A percentile compares a stretch with the other conserved stretches of the same genome.
These are phyloP conservation scores for Phalacrocorax aristotelis DNA, from an alignment of 2,113 vertebrate genomes.

Conservation along the genomic window DNA sequence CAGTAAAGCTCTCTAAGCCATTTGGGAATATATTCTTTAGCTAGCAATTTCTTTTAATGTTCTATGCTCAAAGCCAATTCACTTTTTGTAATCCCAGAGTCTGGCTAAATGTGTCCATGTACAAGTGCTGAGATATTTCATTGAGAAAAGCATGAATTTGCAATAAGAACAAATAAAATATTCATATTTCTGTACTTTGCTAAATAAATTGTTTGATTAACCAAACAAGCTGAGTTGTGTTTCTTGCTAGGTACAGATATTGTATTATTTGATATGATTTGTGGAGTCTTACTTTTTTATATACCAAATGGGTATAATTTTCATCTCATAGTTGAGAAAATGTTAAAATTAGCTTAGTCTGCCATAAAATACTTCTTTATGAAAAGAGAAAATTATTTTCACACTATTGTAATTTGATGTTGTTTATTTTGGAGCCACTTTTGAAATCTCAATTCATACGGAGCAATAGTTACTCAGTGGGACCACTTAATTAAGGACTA, in stretches of 20 bases:
- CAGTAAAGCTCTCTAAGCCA: not conserved
- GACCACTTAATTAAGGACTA: not conserved
- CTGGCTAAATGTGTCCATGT: not conserved
- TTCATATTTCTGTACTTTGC: not conserved
- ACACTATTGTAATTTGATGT: not conserved
- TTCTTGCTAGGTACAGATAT: not conserved
- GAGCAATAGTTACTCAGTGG: not conserved
- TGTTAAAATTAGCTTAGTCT: conserved; percentile 20
- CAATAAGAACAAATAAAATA: conserved; percentile 45
- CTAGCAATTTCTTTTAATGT: conserved; percentile 21
- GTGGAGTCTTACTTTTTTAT: not conserved
- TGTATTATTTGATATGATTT: conserved; percentile 22
- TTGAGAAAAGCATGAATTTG: conserved; percentile 30
- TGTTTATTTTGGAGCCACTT: not conserved
- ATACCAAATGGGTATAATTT: not conserved
- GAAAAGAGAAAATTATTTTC: not conserved
- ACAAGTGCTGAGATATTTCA: conserved; percentile 25
- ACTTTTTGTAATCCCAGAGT: conserved; percentile 7
- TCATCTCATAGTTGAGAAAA: not conserved
- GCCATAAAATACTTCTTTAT: not conserved
- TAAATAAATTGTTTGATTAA: conserved; percentile 53
- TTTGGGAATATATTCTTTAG: conserved; percentile 4
- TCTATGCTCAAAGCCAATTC: conserved; percentile 24
- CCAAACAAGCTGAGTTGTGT: not conserved
- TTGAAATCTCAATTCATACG: not conserved